A percentile compares a stretch with the other conserved stretches of the same genome.
These are phyloP conservation scores for Elgaria multicarinata DNA, from an alignment of 2,113 vertebrate genomes.

Conservation along the genomic window DNA sequence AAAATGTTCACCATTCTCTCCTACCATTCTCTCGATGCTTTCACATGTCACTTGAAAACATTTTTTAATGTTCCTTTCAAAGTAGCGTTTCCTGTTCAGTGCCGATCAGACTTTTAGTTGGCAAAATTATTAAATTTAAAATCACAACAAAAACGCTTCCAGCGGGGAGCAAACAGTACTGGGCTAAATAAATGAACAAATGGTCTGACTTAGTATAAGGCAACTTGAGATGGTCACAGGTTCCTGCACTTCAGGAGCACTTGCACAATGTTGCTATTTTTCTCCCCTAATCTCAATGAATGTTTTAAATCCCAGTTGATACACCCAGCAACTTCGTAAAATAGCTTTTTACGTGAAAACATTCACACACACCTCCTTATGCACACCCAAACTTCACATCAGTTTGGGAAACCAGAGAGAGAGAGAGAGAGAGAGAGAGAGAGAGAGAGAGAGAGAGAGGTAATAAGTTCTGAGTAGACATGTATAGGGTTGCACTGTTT, in stretches of 20 bases:
- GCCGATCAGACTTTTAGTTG: background rate
- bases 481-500: background rate
- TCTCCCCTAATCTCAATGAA: too few species aligned
- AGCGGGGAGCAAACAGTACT: background rate
- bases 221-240: background rate
- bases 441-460: too few species aligned
- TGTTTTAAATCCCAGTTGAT: background rate
- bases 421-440: too few species aligned
- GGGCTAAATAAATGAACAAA: background rate
- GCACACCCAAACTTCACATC: background rate
- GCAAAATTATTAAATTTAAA: background rate
- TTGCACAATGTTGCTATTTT: background rate
- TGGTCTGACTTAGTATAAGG: too few species aligned
- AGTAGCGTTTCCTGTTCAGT: background rate
- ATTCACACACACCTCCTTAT: background rate
- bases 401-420: background rate
- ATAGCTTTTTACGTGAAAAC: background rate
- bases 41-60: conserved; percentile 29
- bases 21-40: background rate
- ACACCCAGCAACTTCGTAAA: background rate
- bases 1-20: background rate
- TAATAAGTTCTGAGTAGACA: background rate
- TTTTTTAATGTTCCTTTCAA: background rate
- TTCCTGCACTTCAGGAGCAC: background rate
- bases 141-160: background rate